Evolutionary conservation across 2,888 invertebrate genomes (phyloP).

Genomic region (Apamea anceps): DNA sequence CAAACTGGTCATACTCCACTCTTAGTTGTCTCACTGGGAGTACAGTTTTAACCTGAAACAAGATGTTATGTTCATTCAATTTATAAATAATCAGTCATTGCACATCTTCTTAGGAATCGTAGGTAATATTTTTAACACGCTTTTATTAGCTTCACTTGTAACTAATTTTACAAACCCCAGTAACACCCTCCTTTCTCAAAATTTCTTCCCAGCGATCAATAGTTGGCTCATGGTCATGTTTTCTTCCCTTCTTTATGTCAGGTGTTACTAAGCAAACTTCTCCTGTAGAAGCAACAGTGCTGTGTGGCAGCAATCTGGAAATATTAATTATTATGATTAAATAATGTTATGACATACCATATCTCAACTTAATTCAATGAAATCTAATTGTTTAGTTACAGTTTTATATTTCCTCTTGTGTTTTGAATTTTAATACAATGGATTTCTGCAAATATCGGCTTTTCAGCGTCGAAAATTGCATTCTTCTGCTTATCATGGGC

Average conservation of each 20-base stretch:
- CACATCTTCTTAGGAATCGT: not conserved
- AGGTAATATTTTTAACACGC: not conserved
- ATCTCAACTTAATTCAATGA: not conserved
- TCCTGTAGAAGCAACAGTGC: conserved; percentile 91
- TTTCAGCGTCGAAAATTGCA: conserved; percentile 90
- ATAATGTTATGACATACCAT: not conserved
- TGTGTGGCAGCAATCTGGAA: conserved; percentile 88
- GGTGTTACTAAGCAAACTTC: conserved; percentile 95
- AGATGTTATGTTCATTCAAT: not conserved
- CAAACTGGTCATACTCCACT: conserved; percentile 95
- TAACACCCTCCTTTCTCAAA: conserved; percentile 91
- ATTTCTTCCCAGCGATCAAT: conserved; percentile 93
- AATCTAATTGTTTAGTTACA: conserved; percentile 88
- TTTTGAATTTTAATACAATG: conserved; percentile 92
- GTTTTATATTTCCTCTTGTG: conserved; percentile 90
- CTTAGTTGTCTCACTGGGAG: conserved; percentile 95
- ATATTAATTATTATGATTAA: conserved; percentile 3
- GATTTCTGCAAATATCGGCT: conserved; percentile 91
- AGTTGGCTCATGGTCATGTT: conserved; percentile 94
- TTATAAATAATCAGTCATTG: not conserved
- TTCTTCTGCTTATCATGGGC: conserved; percentile 80
- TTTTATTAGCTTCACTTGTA: too few relatives aligned
- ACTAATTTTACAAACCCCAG: conserved; percentile 81
- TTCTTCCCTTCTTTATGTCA: conserved; percentile 93
- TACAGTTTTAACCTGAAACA: conserved; percentile 90